Evolutionary conservation across 1,140 invertebrate genomes (phyloP), one percentile per base, ranked within the genome.

Genomic region (Heterodera carotae): DNA sequence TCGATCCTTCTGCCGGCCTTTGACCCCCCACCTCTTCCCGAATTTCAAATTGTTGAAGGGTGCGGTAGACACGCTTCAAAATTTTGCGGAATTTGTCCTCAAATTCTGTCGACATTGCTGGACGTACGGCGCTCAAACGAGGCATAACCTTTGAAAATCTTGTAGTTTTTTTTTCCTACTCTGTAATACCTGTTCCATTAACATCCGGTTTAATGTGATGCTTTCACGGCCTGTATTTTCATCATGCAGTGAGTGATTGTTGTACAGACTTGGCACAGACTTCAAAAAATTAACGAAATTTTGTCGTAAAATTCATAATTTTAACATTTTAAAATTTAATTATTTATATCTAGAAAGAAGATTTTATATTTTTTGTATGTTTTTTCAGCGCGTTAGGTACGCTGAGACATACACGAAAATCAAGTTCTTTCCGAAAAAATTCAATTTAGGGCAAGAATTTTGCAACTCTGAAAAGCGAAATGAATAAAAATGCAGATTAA

Each of bases 1-100:
- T 43, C 39, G 6, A 43, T 43, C 39, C 39, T 6, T 2, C 39
- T 43, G 6, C 15, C 12, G 36, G 1, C 4, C n/a, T 10, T 15
- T 18, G 12, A 29, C 22, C 6, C 62, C 64, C 76, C 29, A 85
- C 84, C 76, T 86, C 84, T 60, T 86, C 85, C 27, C 92, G 88
- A 64, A 90, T 89, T 84, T 93, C 92, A 85, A 92, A 84, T 70
- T 86, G 85, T 48, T 86, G 85, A 25, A 78, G 69, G 34, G 62
- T 60, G 29, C 85, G 78, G 59, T 86, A 86, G 33, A 87, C 81
- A 22, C 85, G 75, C 59, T 87, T 86, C 15, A 86, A 73, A 77
- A 86, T 86, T 36, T 78, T 69, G 43, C 80, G 75, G 73, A 86
- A 86, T 31, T 82, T 43, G 15, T 85, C 83, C 66, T 86, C 85